Conservation (phyloP, 1,140 invertebrate genomes). For the Trichogramma pretiosum region DNA sequence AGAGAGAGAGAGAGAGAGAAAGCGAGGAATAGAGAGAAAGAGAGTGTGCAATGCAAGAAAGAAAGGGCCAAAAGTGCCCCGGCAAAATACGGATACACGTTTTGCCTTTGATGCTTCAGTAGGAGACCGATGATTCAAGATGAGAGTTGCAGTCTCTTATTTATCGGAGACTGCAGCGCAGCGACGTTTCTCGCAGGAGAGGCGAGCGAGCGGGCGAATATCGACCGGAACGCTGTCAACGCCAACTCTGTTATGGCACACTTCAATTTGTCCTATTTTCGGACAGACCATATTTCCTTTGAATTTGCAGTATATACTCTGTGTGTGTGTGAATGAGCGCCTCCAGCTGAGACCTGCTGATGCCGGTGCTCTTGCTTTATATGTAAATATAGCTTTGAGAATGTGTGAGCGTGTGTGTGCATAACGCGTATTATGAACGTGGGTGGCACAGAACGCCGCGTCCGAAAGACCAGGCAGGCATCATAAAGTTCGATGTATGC, state of each 20-base stretch:
- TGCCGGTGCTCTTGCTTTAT: too few species aligned
- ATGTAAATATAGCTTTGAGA: too few species aligned
- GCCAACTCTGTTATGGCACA: conserved; percentile 8
- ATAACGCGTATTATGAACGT: too few species aligned
- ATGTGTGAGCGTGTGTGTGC: too few species aligned
- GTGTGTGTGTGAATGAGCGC: too few species aligned
- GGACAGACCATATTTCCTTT: too few species aligned
- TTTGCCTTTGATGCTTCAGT: conserved; percentile 41
- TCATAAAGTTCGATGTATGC: too few species aligned
- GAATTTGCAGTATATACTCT: too few species aligned
- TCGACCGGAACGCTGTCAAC: conserved; percentile 18
- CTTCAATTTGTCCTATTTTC: conserved; percentile 16
- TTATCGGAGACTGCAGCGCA: conserved; percentile 11
- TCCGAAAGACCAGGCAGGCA: too few species aligned
- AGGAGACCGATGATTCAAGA: conserved; percentile 38
- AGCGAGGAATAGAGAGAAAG: too few species aligned
- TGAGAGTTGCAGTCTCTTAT: conserved; percentile 13
- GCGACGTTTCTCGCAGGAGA: conserved; percentile 31
- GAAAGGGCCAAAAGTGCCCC: conserved; percentile 4
- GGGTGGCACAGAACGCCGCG: too few species aligned
- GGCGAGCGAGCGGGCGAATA: conserved; percentile 29
- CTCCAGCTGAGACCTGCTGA: too few species aligned
- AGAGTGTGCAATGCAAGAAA: conserved; percentile 24
- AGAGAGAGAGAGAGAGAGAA: conserved; percentile 26
- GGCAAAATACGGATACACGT: neutral